Evolutionary conservation across 1,140 invertebrate species (phyloP).

Genomic region (Drosophila bocki): DNA sequence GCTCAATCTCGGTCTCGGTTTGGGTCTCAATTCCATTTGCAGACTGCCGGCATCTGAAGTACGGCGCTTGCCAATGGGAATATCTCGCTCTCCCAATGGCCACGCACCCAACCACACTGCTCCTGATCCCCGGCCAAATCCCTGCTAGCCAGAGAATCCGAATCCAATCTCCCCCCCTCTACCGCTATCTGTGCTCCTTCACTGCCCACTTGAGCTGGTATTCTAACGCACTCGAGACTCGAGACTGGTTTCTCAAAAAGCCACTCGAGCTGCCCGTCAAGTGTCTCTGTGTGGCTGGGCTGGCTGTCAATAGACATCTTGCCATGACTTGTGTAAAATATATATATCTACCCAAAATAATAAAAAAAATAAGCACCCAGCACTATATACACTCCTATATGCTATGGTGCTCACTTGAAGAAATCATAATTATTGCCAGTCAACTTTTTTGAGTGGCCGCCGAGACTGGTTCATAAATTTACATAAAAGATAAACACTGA

Average conservation of each 20-base stretch:
- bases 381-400: conserved; percentile 16
- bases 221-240: conserved; percentile 78
- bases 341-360: conserved; percentile 51
- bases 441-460: conserved; percentile 53
- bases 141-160: neutral
- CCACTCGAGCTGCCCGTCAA: conserved; percentile 78
- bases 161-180: neutral
- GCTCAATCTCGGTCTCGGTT: conserved; percentile 38
- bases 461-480: conserved; percentile 58
- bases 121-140: conserved; percentile 17
- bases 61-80: conserved; percentile 72
- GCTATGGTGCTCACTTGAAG: conserved; percentile 56
- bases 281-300: conserved; percentile 63
- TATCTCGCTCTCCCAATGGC: conserved; percentile 22
- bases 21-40: conserved; percentile 48
- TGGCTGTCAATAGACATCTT: conserved; percentile 69
- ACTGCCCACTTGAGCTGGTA: conserved; percentile 65
- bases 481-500: conserved; percentile 61
- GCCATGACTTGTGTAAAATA: conserved; percentile 74
- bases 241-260: conserved; percentile 82
- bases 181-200: conserved; percentile 12
- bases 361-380: conserved; percentile 16
- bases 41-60: conserved; percentile 56
- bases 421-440: conserved; percentile 82
- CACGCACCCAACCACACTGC: conserved; percentile 25